A percentile compares a stretch with the other conserved stretches of the same genome.
These are phyloP conservation scores for Zaprionus obscuricornis DNA, from an alignment of 2,888 invertebrate species.

Conservation along the genomic window DNA sequence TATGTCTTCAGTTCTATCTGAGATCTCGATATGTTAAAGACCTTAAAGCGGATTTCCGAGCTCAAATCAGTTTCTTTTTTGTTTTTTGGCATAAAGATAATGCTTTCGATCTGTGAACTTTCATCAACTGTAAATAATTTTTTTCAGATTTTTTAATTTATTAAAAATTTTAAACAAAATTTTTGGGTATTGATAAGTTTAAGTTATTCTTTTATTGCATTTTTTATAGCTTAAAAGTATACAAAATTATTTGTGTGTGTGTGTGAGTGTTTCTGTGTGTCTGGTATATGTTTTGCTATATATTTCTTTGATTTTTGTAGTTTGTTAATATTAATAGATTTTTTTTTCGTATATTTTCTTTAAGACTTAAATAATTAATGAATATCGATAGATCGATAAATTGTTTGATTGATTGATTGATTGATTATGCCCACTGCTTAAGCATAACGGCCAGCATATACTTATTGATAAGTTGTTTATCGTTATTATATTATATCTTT, in stretches of 20 bases:
- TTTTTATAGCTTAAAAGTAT: slow-evolving; percentile 64
- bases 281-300: slow-evolving; percentile 29
- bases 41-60: no score
- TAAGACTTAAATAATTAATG: slow-evolving; percentile 36
- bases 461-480: background rate
- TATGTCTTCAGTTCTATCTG: no score
- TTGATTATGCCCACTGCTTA: no score
- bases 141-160: no score
- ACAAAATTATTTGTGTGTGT: slow-evolving; percentile 41
- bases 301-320: slow-evolving; percentile 1
- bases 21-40: no score
- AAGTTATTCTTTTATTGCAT: slow-evolving; percentile 64
- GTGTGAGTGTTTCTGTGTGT: no score
- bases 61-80: no score
- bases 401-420: no score
- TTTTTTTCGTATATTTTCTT: no score
- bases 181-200: slow-evolving; percentile 55
- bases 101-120: no score
- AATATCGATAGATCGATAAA: slow-evolving; percentile 33
- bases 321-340: slow-evolving; percentile 44
- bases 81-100: slow-evolving; percentile 1
- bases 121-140: no score
- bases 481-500: background rate
- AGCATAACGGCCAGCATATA: no score
- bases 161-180: slow-evolving; percentile 2